Evolutionary conservation across 2,797 vertebrate species (phyloP), one percentile per base, ranked within the genome.

Genomic region (Microchirus variegatus): DNA sequence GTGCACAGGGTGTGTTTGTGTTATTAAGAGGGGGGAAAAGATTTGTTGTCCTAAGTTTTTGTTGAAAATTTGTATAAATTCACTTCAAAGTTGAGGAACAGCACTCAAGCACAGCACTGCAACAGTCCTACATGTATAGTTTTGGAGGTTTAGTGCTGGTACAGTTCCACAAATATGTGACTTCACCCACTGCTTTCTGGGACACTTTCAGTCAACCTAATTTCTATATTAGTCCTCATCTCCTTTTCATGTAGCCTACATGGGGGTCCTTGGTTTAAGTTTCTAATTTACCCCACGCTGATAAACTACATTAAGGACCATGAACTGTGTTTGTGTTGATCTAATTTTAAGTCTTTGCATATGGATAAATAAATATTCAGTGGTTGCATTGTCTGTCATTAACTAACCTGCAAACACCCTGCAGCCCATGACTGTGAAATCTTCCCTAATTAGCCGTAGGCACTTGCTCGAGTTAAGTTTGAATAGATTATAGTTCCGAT

Each of bases 221-320:
- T 91, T 91, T 89, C 89, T 91, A 90, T 86, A 90, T 89, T 77
- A 68, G 80, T 87, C 87, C 80, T 83, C 77, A 73, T 82, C 73
- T 88, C 73, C 73, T 47, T 71, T 62, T 80, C 70, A 44, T 53
- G 31, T 75, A 87, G 81, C 88, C 84, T 86, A 88, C 73, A 89
- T 84, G 67, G 78, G 60, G 60, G 75, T 83, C 73, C 84, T 83
- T 62, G 56, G 61, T 68, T 61, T 50, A 60, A 67, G 71, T 67
- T 70, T 56, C 37, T 80, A 53, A 73, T 52, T 73, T 56, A 61
- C 56, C 60, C 31, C 17, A 53, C 1, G n/a, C 59, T 64, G 61
- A 67, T 60, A 68, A 62, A 51, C 47, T 38, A 63, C 26, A 55
- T 46, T 5, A 45, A 22, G 31, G 65, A 52, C 13, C 2, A 46